These are phyloP conservation scores for Nansenia antarctica DNA, from an alignment of 2,113 vertebrate genomes.

Conservation along the genomic window DNA sequence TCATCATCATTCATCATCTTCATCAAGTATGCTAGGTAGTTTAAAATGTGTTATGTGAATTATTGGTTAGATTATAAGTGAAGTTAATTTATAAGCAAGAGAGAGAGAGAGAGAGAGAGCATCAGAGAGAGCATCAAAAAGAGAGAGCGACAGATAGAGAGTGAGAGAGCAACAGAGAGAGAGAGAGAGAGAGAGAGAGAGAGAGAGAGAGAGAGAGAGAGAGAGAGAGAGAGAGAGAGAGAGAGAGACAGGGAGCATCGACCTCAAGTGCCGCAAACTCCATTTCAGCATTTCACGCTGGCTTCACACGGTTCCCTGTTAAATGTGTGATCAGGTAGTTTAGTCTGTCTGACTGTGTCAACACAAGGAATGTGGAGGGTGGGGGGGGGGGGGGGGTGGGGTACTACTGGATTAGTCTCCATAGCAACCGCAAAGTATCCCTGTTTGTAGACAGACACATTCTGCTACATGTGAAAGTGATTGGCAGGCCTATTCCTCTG, in stretches of 20 bases:
- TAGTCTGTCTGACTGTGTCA: constrained; percentile 91
- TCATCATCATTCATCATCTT: too few species aligned
- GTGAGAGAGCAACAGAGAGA: not conserved
- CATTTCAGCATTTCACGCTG: constrained; percentile 81
- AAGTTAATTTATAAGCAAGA: too few species aligned
- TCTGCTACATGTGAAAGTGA: constrained; percentile 98
- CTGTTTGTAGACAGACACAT: constrained; percentile 97
- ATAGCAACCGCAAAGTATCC: constrained; percentile 94
- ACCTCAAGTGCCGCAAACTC: constrained; percentile 82
- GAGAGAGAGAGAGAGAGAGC: too few species aligned
- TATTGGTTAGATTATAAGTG: too few species aligned
- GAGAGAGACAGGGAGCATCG: constrained; percentile 34
- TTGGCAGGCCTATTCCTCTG: constrained; percentile 95
- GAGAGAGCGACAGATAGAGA: not conserved
- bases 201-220: not conserved
- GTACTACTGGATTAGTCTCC: constrained; percentile 91
- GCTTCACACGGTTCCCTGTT: constrained; percentile 83
- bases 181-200: not conserved
- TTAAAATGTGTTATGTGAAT: too few species aligned
- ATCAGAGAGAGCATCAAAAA: too few species aligned
- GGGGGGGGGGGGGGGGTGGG: not conserved
- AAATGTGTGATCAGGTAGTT: constrained; percentile 96
- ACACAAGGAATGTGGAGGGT: constrained; percentile 84
- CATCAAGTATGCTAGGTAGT: too few species aligned
- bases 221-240: constrained; percentile 14